phyloP scores from a whole-genome alignment of 2,113 vertebrate genomes.

The Paramisgurnus dabryanus region DNA sequence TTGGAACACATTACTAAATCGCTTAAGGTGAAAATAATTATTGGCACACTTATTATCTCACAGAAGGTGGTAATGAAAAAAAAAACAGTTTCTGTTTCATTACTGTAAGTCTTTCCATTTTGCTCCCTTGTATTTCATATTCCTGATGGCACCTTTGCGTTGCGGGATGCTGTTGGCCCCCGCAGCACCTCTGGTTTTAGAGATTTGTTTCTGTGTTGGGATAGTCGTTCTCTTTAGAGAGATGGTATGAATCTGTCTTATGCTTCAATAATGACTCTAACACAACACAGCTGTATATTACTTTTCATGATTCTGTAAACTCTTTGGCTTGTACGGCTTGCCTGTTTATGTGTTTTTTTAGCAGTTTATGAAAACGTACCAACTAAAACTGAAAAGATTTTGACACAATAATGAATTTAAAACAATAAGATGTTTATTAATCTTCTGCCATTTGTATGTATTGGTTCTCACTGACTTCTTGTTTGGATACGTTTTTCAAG shows the following conservation, averaged over 20 bases:
- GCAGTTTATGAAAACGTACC: not conserved
- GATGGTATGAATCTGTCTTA: slow-evolving; percentile 29
- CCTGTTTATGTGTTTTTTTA: not conserved
- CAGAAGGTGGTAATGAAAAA: not conserved
- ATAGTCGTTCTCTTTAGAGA: slow-evolving; percentile 6
- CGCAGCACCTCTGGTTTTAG: slow-evolving; percentile 11
- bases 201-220: slow-evolving; percentile 13
- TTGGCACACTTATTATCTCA: not conserved
- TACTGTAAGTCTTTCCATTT: not conserved
- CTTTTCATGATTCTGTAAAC: slow-evolving; percentile 24
- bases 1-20: not conserved
- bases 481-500: not conserved
- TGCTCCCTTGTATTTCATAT: not conserved
- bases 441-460: too few species aligned
- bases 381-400: not conserved
- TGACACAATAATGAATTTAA: not conserved
- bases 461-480: not conserved
- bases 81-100: not conserved
- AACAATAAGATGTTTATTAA: too few species aligned
- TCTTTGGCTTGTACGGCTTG: not conserved
- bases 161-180: slow-evolving; percentile 4
- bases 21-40: not conserved
- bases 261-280: slow-evolving; percentile 45
- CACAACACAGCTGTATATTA: slow-evolving; percentile 34
- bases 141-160: slow-evolving; percentile 24